Percentiles rank a stretch among this genome's conserved stretches.
Evolutionary conservation across 2,797 vertebrate species (phyloP).

Genomic region (Cyprinella venusta): DNA sequence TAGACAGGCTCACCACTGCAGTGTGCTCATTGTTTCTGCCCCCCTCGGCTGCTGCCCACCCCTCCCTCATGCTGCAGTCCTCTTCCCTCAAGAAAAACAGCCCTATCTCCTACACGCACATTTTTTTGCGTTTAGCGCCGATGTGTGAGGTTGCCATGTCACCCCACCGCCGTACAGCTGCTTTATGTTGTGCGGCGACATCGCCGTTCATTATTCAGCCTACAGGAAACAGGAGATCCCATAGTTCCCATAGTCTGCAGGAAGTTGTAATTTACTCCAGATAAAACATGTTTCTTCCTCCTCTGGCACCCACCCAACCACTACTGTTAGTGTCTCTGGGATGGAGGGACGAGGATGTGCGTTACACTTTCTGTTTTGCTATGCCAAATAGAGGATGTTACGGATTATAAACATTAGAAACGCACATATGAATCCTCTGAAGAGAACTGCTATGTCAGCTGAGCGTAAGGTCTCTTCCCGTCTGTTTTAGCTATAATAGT

Average conservation of each 20-base stretch:
- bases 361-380: conserved; percentile 2
- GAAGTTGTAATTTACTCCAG: conserved; percentile 52
- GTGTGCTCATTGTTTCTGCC: conserved; percentile 66
- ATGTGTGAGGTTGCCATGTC: conserved; percentile 59
- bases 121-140: conserved; percentile 5
- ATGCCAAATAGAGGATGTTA: conserved; percentile 1
- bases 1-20: conserved; percentile 67
- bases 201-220: conserved; percentile 21
- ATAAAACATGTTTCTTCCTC: conserved; percentile 32
- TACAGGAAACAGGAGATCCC: conserved; percentile 43
- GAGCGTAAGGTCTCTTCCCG: neutral
- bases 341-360: neutral
- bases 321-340: conserved; percentile 32
- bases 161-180: conserved; percentile 29
- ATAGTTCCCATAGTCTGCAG: conserved; percentile 39
- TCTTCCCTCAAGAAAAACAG: conserved; percentile 65
- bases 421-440: neutral
- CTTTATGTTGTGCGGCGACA: conserved; percentile 42
- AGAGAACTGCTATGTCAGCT: neutral
- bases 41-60: conserved; percentile 47
- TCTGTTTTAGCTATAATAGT: conserved; percentile 34
- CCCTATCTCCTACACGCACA: conserved; percentile 50
- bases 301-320: conserved; percentile 29
- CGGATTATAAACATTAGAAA: neutral
- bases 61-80: conserved; percentile 68